Percentiles rank a stretch among this genome's conserved stretches.
Conservation (phyloP, 2,113 vertebrate species). For the Xenopus tropicalis region DNA sequence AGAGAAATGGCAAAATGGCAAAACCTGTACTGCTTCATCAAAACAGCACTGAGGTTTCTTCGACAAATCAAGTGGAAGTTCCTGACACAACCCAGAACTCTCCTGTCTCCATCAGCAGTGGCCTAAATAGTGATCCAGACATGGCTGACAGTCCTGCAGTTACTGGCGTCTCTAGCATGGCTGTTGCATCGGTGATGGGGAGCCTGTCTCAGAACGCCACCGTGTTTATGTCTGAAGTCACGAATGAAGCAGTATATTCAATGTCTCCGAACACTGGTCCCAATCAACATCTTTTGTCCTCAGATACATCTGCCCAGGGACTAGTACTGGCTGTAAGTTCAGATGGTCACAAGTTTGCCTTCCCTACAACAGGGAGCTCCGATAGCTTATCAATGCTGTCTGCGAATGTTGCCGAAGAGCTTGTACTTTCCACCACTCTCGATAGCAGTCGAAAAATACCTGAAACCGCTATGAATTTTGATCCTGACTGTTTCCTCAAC, state of each 20-base stretch:
- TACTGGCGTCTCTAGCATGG: conserved; percentile 88
- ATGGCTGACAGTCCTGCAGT: conserved; percentile 93
- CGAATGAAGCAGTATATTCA: conserved; percentile 89
- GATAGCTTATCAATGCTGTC: conserved; percentile 89
- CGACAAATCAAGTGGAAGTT: conserved; percentile 97
- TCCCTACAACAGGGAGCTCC: conserved; percentile 77
- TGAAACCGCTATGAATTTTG: conserved; percentile 96
- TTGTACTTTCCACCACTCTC: conserved; percentile 93
- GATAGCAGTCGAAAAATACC: conserved; percentile 89
- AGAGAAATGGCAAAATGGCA: conserved; percentile 93
- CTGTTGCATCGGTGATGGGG: conserved; percentile 92
- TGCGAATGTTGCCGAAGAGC: conserved; percentile 85
- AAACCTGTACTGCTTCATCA: conserved; percentile 92
- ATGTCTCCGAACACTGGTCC: conserved; percentile 92
- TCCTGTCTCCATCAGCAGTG: conserved; percentile 96
- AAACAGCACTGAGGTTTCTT: conserved; percentile 96
- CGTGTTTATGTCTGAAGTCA: conserved; percentile 96
- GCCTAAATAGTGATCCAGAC: conserved; percentile 93
- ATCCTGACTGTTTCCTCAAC: conserved; percentile 98
- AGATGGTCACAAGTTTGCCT: conserved; percentile 95
- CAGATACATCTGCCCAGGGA: conserved; percentile 83
- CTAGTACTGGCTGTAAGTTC: conserved; percentile 87
- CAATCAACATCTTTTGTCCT: conserved; percentile 89
- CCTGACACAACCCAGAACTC: conserved; percentile 98
- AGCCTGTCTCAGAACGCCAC: conserved; percentile 88